phyloP scores from a whole-genome alignment of 1,140 invertebrate species.

The Zaprionus inermis region DNA sequence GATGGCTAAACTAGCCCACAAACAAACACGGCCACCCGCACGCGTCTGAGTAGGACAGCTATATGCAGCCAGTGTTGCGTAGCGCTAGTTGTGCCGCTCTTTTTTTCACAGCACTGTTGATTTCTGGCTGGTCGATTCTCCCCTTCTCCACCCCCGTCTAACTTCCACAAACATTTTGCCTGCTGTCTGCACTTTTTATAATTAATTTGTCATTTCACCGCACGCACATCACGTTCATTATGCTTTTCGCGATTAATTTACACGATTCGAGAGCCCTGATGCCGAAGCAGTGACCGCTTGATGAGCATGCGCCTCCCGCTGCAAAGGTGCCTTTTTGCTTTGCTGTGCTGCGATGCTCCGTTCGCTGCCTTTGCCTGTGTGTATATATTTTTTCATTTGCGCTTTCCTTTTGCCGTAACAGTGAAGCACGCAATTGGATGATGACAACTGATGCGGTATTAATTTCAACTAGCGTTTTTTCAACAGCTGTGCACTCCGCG shows the following conservation, averaged over 20 bases:
- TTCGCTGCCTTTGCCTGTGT: slow-evolving; percentile 44
- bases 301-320: slow-evolving; percentile 36
- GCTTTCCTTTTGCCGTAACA: slow-evolving; percentile 58
- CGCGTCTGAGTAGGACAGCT: slow-evolving; percentile 46
- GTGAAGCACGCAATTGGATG: slow-evolving; percentile 47
- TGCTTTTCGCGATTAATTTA: slow-evolving; percentile 17
- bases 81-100: slow-evolving; percentile 47
- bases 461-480: slow-evolving; percentile 14
- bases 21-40: slow-evolving; percentile 37
- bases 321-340: slow-evolving; percentile 10
- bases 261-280: slow-evolving; percentile 16
- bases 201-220: slow-evolving; percentile 40
- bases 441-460: slow-evolving; percentile 28
- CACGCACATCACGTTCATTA: slow-evolving; percentile 15
- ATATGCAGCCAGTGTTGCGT: slow-evolving; percentile 41
- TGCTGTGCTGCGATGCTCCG: slow-evolving; percentile 17
- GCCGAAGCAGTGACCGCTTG: slow-evolving; percentile 1
- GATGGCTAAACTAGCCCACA: slow-evolving; percentile 60
- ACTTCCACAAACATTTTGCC: slow-evolving; percentile 15
- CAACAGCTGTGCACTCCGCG: not conserved
- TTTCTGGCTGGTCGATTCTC: slow-evolving; percentile 44
- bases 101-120: slow-evolving; percentile 56
- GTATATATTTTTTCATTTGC: slow-evolving; percentile 59
- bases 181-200: slow-evolving; percentile 50
- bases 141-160: slow-evolving; percentile 7